Conservation (phyloP, 2,113 vertebrate species). For the Nettapus auritus region DNA sequence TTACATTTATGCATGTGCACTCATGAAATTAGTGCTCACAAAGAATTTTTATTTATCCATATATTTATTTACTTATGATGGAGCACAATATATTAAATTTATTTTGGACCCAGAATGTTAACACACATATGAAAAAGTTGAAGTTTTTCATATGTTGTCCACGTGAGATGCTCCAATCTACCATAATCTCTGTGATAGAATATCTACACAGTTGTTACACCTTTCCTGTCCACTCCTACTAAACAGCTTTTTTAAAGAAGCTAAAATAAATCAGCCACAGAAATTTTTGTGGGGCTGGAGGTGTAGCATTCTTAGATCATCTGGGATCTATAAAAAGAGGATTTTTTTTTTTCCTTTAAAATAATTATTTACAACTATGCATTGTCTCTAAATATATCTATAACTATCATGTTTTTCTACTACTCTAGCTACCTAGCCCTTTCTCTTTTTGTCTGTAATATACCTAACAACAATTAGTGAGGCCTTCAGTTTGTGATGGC, state of each 20-base stretch:
- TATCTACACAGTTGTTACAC: not conserved
- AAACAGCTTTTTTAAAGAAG: not conserved
- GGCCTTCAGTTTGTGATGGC: not conserved
- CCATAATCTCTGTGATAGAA: not conserved
- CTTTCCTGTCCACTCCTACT: not conserved
- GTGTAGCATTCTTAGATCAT: not conserved
- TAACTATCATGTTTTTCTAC: not conserved
- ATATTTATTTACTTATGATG: not conserved
- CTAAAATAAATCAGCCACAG: not conserved
- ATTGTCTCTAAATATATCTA: not conserved
- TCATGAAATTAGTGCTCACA: not conserved
- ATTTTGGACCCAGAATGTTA: not conserved
- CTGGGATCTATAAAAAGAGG: not conserved
- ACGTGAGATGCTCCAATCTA: not conserved
- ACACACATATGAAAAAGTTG: not conserved
- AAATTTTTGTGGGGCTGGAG: not conserved
- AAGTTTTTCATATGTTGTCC: not conserved
- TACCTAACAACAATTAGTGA: not conserved
- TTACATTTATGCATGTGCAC: not conserved
- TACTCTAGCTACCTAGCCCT: not conserved
- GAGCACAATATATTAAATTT: not conserved
- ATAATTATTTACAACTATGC: not conserved
- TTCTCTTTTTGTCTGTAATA: not conserved
- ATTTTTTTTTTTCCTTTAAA: not conserved
- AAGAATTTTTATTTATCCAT: not conserved